Percentiles rank a stretch among this genome's conserved stretches.
Conservation (phyloP, 2,797 vertebrate genomes). For the Gallinago nigripennis region DNA sequence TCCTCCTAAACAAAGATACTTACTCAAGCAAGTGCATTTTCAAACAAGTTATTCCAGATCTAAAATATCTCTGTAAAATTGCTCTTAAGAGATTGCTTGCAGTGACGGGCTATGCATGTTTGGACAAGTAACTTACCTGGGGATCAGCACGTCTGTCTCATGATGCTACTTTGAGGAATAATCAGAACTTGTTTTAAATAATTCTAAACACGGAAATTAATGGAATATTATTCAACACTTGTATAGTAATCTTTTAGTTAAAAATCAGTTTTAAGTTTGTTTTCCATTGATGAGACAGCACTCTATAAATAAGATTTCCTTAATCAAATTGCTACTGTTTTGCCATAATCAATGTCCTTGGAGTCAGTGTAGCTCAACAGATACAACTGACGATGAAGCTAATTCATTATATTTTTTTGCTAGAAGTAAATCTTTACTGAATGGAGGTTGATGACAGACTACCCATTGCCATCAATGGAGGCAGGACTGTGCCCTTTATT, state of each 20-base stretch:
- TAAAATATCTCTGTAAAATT: neutral
- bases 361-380: neutral
- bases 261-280: neutral
- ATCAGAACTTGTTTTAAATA: neutral
- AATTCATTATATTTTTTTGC: neutral
- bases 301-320: neutral
- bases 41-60: neutral
- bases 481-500: neutral
- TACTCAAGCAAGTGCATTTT: neutral
- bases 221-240: no score
- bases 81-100: neutral
- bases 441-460: neutral
- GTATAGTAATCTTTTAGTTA: neutral
- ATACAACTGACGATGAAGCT: neutral
- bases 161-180: neutral
- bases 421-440: neutral
- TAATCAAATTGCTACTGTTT: neutral
- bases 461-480: neutral
- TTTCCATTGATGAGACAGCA: neutral
- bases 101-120: neutral
- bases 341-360: neutral
- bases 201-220: neutral
- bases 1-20: neutral
- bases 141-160: neutral
- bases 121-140: neutral